Evolutionary conservation across 2,888 invertebrate genomes (phyloP).

Genomic region (Nomada lathburiana): DNA sequence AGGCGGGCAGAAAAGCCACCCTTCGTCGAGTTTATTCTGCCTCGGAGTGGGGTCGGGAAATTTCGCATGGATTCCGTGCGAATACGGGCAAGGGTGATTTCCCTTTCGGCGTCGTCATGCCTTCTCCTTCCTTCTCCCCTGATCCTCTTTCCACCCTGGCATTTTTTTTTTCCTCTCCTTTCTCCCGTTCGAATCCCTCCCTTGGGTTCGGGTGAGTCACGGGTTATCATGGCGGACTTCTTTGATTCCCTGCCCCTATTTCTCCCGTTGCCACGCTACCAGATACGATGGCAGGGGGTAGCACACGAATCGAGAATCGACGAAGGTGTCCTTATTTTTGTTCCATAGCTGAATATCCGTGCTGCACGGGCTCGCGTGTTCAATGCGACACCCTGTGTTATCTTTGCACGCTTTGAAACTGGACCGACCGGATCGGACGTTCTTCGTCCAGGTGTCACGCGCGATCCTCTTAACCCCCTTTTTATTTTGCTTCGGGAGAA

Average conservation of each 20-base stretch:
- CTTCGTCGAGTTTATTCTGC: conserved; percentile 40
- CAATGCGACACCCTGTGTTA: conserved; percentile 37
- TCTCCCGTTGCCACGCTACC: conserved; percentile 59
- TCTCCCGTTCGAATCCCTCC: conserved; percentile 41
- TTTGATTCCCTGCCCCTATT: conserved; percentile 54
- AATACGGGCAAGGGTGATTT: conserved; percentile 53
- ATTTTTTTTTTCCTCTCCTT: not conserved
- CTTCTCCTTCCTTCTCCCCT: conserved; percentile 40
- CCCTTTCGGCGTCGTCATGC: conserved; percentile 33
- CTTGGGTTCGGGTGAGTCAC: conserved; percentile 61
- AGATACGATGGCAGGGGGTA: conserved; percentile 21
- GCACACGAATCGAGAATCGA: conserved; percentile 39
- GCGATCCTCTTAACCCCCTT: conserved; percentile 41
- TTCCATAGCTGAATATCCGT: conserved; percentile 25
- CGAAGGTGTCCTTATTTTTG: conserved; percentile 50
- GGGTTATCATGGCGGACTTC: conserved; percentile 63
- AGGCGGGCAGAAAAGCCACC: conserved; percentile 65
- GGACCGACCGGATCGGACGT: conserved; percentile 56
- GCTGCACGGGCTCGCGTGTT: not conserved
- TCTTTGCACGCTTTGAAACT: conserved; percentile 50
- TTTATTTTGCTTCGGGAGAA: conserved; percentile 50
- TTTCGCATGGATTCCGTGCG: conserved; percentile 62
- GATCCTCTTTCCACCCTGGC: conserved; percentile 25
- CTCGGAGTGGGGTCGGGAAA: conserved; percentile 52
- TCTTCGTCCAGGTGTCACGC: conserved; percentile 53